A percentile compares a stretch with the other conserved stretches of the same genome.
Evolutionary conservation across 2,797 vertebrate species (phyloP).

Genomic region (Pangasius mekongensis): DNA sequence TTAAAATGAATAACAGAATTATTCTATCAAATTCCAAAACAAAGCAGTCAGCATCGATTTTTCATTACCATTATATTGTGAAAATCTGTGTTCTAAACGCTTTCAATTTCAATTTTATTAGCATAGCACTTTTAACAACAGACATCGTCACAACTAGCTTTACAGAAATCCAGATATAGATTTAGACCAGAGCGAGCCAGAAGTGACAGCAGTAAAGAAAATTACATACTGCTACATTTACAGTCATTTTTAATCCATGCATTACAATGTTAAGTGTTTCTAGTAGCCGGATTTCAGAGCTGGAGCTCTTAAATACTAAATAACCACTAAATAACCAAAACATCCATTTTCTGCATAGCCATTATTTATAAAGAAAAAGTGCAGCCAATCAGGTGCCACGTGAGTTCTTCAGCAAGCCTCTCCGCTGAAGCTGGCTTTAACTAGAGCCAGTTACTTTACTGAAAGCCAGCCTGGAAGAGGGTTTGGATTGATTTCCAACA

Average conservation of each 20-base stretch:
- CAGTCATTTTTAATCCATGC: not conserved
- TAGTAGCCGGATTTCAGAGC: not conserved
- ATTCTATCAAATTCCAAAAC: not conserved
- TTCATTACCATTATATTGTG: no score
- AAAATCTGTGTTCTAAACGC: not conserved
- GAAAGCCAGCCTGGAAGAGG: slow-evolving; percentile 75
- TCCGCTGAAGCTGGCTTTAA: slow-evolving; percentile 72
- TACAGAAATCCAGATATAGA: not conserved
- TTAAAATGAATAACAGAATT: not conserved
- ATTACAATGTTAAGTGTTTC: not conserved
- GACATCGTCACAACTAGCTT: not conserved
- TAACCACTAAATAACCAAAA: slow-evolving; percentile 1
- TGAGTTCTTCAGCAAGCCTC: slow-evolving; percentile 72
- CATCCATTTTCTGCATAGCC: not conserved
- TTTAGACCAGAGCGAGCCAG: not conserved
- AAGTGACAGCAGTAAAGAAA: not conserved
- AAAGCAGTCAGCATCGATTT: not conserved
- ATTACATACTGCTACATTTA: not conserved
- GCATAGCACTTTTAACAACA: not conserved
- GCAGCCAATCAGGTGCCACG: slow-evolving; percentile 77
- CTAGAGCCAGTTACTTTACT: slow-evolving; percentile 67
- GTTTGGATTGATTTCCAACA: slow-evolving; percentile 83
- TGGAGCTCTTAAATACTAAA: not conserved
- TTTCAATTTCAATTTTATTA: not conserved
- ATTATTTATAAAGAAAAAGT: slow-evolving; percentile 68